Conservation (phyloP, 2,888 invertebrate species). For the Drosophila tripunctata region DNA sequence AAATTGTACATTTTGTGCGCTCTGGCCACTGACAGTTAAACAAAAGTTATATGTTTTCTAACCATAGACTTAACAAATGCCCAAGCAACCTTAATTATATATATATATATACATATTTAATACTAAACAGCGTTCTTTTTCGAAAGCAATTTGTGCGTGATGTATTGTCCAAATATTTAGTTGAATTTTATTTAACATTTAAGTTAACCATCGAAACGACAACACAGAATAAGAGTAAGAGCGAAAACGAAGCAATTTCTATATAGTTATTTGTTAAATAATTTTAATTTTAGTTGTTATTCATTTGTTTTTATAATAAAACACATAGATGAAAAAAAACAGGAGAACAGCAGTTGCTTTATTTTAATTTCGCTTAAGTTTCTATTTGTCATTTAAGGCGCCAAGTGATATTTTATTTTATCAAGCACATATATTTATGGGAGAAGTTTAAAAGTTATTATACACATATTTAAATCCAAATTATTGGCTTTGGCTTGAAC, state of each 20-base stretch:
- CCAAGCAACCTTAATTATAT: constrained; percentile 45
- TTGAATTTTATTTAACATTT: constrained; percentile 45
- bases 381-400: constrained; percentile 23
- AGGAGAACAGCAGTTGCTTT: constrained; percentile 33
- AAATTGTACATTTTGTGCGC: constrained; percentile 67
- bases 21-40: constrained; percentile 40
- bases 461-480: constrained; percentile 21
- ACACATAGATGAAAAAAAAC: constrained; percentile 26
- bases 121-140: too few species aligned
- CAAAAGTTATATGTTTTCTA: constrained; percentile 45
- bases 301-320: constrained; percentile 67
- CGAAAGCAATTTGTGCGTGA: constrained; percentile 62
- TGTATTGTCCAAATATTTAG: constrained; percentile 75
- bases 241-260: constrained; percentile 33
- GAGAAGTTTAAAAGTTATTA: constrained; percentile 6
- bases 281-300: constrained; percentile 75
- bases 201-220: constrained; percentile 27
- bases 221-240: constrained; percentile 5
- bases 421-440: constrained; percentile 18
- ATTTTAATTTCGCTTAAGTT: background rate
- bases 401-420: constrained; percentile 47
- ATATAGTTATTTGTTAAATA: constrained; percentile 74
- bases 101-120: too few species aligned
- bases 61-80: constrained; percentile 35
- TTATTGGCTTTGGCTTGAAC: constrained; percentile 59